These are phyloP conservation scores for Tetramorium simillimum DNA, from an alignment of 1,140 invertebrate species.

Conservation along the genomic window DNA sequence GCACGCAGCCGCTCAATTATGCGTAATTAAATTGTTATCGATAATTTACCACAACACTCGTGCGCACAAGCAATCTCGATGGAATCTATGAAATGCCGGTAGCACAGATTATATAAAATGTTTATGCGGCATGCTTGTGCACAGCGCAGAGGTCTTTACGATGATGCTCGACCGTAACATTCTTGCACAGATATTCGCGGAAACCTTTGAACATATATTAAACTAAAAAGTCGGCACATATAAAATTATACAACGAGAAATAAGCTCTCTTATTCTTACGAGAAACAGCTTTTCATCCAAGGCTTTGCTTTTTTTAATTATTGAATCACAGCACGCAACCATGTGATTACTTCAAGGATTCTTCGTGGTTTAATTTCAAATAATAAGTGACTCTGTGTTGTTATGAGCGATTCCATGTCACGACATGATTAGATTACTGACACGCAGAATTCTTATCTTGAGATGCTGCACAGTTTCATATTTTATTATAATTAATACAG, in stretches of 20 bases:
- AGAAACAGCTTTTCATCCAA: background rate
- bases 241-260: background rate
- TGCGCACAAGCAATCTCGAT: background rate
- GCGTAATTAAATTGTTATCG: constrained; percentile 39
- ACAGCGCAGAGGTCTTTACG: background rate
- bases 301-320: constrained; percentile 30
- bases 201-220: background rate
- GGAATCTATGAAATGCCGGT: background rate
- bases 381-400: constrained; percentile 4
- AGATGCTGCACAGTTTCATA: background rate
- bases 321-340: background rate
- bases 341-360: constrained; percentile 20
- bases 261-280: background rate
- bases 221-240: background rate
- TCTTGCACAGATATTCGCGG: background rate
- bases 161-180: background rate
- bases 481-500: background rate
- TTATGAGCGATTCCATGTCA: background rate
- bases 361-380: constrained; percentile 23
- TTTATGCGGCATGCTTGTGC: background rate
- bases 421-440: background rate
- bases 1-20: background rate
- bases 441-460: background rate
- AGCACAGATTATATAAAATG: background rate
- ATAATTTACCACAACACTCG: background rate